phyloP scores from a whole-genome alignment of 2,113 vertebrate species.

The Poicephalus gulielmi region DNA sequence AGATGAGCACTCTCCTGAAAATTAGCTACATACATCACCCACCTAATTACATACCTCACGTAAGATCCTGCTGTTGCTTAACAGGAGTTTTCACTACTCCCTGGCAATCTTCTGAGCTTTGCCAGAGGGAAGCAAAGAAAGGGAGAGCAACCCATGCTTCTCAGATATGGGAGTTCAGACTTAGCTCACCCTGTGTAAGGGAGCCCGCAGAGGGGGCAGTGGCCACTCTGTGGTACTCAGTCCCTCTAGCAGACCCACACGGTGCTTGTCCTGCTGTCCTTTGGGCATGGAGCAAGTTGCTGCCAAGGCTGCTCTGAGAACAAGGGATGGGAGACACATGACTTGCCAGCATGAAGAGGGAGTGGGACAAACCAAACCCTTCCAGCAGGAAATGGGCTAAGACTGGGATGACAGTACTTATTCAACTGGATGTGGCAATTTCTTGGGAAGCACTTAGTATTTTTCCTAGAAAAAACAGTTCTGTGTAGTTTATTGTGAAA shows the following conservation, averaged over 20 bases:
- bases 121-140: not conserved
- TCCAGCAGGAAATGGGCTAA: not conserved
- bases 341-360: not conserved
- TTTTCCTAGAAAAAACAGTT: not conserved
- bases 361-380: not conserved
- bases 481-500: not conserved
- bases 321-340: fast-evolving
- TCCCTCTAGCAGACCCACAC: not conserved
- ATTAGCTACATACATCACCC: not conserved
- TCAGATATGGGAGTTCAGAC: fast-evolving
- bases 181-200: not conserved
- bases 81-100: not conserved
- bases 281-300: not conserved
- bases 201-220: not conserved
- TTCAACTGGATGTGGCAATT: not conserved
- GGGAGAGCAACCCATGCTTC: not conserved
- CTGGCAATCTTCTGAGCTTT: not conserved
- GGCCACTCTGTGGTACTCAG: not conserved
- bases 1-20: not conserved
- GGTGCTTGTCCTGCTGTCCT: not conserved
- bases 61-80: not conserved
- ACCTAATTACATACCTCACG: not conserved
- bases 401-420: not conserved
- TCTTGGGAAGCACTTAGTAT: not conserved
- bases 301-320: not conserved